Evolutionary conservation across 2,888 invertebrate species (phyloP), one percentile per base, ranked within the genome.

Genomic region (Automeris io): DNA sequence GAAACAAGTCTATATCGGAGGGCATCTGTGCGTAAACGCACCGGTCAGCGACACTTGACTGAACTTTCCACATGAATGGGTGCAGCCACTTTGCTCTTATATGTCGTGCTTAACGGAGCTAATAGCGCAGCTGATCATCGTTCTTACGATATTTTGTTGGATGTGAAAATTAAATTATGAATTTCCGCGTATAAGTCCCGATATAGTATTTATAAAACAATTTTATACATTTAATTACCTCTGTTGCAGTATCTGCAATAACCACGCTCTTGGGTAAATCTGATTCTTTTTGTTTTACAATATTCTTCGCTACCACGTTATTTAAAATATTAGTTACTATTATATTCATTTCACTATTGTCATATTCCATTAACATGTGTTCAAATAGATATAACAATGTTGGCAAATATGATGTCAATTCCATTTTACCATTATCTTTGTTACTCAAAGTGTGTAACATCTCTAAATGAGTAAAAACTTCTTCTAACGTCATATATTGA

Each of bases 271-370:
- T 64, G 1, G 59, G 50, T 11, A 38, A 24, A 7, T 47, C 42
- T 4, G 35, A 18, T 19, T 51, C 45, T 25, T 50, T 48, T 35
- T 55, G 41, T 46, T 59, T 57, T 9, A 49, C 35, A 39, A 57
- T 50, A 46, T 46, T 65, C 36, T 58, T 66, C 2, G 72, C 51
- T 19, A 81, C 49, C 31, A 83, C 46, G 49, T 76, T 79, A 40
- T 70, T 72, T 18, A 83, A 41, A 43, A 79, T 73, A 38, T 66
- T 71, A 2, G 74, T 74, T 32, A 81, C 44, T 24, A 70, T 40
- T 43, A 76, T 71, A 48, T 83, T 83, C 44, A 83, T 70, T 58
- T 72, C 70, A 52, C 76, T 79, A 25, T 72, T 67, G 46, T 83
- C 65, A 47, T 70, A 79, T 45, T 78, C 70, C n/a, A 61, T 40